phyloP scores from a whole-genome alignment of 1,140 invertebrate genomes.

The Bombus affinis region DNA sequence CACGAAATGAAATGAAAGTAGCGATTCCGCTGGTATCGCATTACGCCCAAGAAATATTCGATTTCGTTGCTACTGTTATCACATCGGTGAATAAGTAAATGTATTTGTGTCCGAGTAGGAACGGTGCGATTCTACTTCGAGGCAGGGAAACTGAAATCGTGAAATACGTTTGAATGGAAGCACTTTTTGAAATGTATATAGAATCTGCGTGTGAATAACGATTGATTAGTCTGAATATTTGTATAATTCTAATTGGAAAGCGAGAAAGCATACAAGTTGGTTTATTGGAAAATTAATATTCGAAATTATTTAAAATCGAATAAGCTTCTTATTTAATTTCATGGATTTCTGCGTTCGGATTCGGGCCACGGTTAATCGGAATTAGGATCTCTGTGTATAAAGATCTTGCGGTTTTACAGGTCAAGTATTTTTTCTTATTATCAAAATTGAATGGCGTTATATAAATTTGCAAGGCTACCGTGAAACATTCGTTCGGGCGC shows the following conservation, averaged over 20 bases:
- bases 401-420: neutral
- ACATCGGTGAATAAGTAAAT: neutral
- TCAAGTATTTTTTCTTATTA: neutral
- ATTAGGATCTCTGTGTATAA: neutral
- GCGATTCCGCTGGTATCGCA: neutral
- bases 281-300: neutral
- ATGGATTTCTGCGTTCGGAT: neutral
- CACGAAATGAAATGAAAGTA: neutral
- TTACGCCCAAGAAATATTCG: neutral
- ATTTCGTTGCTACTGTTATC: neutral
- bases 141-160: neutral
- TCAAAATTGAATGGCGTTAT: neutral
- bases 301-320: neutral
- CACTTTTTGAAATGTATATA: neutral
- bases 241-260: neutral
- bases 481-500: neutral
- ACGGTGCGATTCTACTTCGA: neutral
- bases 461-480: no score
- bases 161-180: neutral
- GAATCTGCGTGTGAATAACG: neutral
- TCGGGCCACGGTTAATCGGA: neutral
- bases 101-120: neutral
- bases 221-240: neutral
- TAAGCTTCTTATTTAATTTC: slow-evolving; percentile 2
- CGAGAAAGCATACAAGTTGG: neutral